A percentile compares a stretch with the other conserved stretches of the same genome.
Conservation (phyloP, 2,888 invertebrate species). For the Leptopilina syphax region DNA sequence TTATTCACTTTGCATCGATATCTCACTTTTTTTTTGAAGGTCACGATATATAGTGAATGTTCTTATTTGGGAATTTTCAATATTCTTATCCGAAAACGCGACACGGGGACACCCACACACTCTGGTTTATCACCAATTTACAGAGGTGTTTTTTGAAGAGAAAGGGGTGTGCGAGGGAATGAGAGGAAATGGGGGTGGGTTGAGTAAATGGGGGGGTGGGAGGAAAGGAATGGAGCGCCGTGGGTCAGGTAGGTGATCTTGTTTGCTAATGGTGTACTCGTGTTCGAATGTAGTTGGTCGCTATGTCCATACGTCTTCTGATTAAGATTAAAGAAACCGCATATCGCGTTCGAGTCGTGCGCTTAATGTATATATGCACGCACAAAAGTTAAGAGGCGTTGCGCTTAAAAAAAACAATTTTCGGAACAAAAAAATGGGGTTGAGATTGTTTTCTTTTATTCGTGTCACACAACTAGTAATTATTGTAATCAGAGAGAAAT, state of each 20-base stretch:
- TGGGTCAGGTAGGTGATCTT: constrained; percentile 72
- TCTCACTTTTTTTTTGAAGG: constrained; percentile 17
- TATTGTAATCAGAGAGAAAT: too few relatives aligned
- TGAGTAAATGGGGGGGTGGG: not conserved
- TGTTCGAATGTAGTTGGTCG: constrained; percentile 73
- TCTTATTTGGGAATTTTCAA: constrained; percentile 40
- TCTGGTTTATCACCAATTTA: constrained; percentile 69
- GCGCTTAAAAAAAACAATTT: too few relatives aligned
- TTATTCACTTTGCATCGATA: constrained; percentile 10
- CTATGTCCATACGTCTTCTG: constrained; percentile 74
- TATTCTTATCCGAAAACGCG: constrained; percentile 32
- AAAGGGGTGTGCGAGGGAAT: constrained; percentile 42
- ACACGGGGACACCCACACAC: constrained; percentile 49
- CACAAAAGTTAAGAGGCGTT: constrained; percentile 42
- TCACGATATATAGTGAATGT: constrained; percentile 17
- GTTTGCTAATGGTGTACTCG: constrained; percentile 76
- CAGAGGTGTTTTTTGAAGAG: constrained; percentile 62
- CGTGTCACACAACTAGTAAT: too few relatives aligned
- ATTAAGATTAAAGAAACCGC: constrained; percentile 75
- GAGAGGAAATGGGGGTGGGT: not conserved
- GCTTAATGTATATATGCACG: constrained; percentile 45
- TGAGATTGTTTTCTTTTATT: too few relatives aligned
- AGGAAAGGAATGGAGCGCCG: constrained; percentile 51
- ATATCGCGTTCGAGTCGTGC: constrained; percentile 60
- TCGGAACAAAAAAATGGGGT: too few relatives aligned